Conservation (phyloP, 2,888 invertebrate genomes). For the Nephrotoma guestfalica region DNA sequence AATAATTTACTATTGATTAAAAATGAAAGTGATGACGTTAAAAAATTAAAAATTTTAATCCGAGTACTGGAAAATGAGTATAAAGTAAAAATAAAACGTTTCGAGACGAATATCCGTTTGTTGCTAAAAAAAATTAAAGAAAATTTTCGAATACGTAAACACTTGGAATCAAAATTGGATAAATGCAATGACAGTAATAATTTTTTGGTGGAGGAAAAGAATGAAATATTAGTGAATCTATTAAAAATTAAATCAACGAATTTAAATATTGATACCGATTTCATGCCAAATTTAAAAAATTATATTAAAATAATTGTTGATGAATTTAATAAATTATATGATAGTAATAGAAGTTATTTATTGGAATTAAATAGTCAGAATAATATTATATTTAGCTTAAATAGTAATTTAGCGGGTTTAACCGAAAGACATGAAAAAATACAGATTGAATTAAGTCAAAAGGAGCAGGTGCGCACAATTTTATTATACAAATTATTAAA, state of each 20-base stretch:
- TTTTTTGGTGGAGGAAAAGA: not conserved
- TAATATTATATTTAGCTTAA: not conserved
- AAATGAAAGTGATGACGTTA: not conserved
- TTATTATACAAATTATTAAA: not conserved
- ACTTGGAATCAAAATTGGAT: not conserved
- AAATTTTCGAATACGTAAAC: not conserved
- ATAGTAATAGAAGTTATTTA: not conserved
- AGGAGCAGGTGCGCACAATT: not conserved
- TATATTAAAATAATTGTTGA: not conserved
- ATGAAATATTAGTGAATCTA: not conserved
- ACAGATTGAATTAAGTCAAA: not conserved
- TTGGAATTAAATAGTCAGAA: not conserved
- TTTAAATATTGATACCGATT: not conserved
- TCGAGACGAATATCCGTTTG: not conserved
- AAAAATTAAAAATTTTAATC: not conserved
- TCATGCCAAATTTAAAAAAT: not conserved
- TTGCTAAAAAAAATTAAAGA: not conserved
- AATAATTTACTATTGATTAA: not conserved
- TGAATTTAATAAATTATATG: not conserved
- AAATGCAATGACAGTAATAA: not conserved
- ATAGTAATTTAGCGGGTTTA: not conserved
- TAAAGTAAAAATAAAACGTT: not conserved
- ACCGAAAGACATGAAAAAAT: not conserved
- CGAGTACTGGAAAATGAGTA: not conserved
- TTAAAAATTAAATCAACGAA: not conserved